Conservation (phyloP, 2,888 invertebrate species). For the Candidula unifasciata region DNA sequence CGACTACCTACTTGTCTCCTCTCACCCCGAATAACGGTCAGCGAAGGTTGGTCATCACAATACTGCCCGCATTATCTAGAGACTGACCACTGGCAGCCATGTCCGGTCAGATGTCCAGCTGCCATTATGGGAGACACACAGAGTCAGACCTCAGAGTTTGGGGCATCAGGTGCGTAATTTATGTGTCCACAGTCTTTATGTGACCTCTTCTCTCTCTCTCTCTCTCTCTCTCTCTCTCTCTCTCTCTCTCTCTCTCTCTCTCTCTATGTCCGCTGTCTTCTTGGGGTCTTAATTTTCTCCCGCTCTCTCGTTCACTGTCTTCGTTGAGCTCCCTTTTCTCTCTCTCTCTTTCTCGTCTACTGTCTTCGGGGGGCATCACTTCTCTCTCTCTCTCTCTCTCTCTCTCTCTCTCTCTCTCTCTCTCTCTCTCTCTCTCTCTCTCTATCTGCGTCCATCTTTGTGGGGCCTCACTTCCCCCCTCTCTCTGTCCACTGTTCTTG, state of each 20-base stretch:
- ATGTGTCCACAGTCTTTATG: background rate
- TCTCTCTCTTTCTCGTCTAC: background rate
- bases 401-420: background rate
- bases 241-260: background rate
- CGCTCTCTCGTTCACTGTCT: background rate
- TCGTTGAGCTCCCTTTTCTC: background rate
- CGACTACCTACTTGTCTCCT: too few species aligned
- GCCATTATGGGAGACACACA: slow-evolving; percentile 38
- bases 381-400: background rate
- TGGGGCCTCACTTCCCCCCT: background rate
- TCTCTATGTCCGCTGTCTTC: slow-evolving; percentile 5
- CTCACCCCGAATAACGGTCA: too few species aligned
- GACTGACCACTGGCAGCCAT: background rate
- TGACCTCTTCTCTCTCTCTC: background rate
- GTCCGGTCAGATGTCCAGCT: slow-evolving; percentile 45
- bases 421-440: background rate
- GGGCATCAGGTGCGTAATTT: slow-evolving; percentile 38
- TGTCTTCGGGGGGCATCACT: too few species aligned
- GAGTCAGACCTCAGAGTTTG: slow-evolving; percentile 46
- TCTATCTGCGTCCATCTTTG: background rate
- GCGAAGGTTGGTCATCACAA: too few species aligned
- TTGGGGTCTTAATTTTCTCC: background rate
- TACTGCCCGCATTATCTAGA: too few species aligned
- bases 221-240: slow-evolving; percentile 20
- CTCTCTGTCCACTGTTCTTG: background rate